Percentiles rank a stretch among this genome's conserved stretches.
These are phyloP conservation scores for Leptocoma aspasia DNA, from an alignment of 2,113 vertebrate species.

Conservation along the genomic window DNA sequence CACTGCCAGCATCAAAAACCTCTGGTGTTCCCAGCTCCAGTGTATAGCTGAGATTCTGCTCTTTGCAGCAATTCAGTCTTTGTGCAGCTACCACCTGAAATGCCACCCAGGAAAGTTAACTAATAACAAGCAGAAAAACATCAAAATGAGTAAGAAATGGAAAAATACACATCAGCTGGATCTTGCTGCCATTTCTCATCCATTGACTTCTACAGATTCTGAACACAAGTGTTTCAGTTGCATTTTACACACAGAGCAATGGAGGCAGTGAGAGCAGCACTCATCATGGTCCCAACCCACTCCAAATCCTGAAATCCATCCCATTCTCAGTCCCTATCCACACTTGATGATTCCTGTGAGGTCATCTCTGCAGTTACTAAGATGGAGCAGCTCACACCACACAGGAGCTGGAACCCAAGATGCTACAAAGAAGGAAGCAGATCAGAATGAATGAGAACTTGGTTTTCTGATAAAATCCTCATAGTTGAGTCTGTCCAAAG, in stretches of 20 bases:
- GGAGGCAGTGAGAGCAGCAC: neutral
- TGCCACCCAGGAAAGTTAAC: neutral
- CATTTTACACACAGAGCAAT: neutral
- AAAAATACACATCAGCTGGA: neutral
- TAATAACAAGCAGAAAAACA: neutral
- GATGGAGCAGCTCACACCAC: accelerated
- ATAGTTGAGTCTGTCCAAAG: neutral
- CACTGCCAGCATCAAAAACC: neutral
- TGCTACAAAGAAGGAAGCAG: neutral
- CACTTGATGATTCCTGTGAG: neutral
- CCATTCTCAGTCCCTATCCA: neutral
- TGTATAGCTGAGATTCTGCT: neutral
- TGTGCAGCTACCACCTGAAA: neutral
- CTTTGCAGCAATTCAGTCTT: neutral
- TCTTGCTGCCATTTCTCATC: neutral
- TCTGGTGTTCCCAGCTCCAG: neutral
- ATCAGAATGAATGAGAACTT: neutral
- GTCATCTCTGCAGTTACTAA: neutral
- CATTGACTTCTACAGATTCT: neutral
- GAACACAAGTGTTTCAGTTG: neutral
- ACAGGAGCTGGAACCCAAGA: accelerated
- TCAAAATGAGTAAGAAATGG: neutral
- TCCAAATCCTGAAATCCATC: neutral
- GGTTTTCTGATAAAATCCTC: neutral
- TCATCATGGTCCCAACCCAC: neutral